Evolutionary conservation across 2,888 invertebrate species (phyloP).

Genomic region (Ichneumon xanthorius): DNA sequence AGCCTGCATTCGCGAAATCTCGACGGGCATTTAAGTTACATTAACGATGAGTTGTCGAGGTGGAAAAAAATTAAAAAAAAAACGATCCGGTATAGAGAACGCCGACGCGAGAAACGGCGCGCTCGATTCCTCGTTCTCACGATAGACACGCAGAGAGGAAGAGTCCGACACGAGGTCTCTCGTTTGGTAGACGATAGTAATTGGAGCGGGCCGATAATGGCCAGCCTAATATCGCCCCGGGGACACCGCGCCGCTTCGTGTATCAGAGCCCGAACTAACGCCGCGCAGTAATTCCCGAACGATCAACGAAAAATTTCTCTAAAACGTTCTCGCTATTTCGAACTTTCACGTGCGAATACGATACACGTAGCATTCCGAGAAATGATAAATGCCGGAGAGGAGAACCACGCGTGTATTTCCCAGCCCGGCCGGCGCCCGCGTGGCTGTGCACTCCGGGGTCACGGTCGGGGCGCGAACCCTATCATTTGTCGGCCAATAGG

Average conservation of each 20-base stretch:
- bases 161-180: constrained; percentile 60
- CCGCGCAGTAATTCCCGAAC: not conserved
- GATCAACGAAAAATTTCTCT: not conserved
- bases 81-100: not conserved
- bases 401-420: constrained; percentile 7
- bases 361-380: not conserved
- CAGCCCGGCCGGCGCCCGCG: not conserved
- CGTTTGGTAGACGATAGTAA: constrained; percentile 67
- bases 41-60: not conserved
- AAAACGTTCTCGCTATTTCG: not conserved
- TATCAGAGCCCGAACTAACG: constrained; percentile 6
- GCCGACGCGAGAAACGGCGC: not conserved
- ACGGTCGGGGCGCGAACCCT: constrained; percentile 20
- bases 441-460: not conserved
- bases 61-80: not conserved
- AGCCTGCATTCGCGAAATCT: not conserved
- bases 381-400: not conserved
- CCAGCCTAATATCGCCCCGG: constrained; percentile 62
- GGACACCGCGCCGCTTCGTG: constrained; percentile 44
- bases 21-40: constrained; percentile 1
- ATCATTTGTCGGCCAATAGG: constrained; percentile 24
- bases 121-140: constrained; percentile 24
- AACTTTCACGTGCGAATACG: not conserved
- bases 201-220: constrained; percentile 69
- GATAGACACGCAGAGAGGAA: constrained; percentile 69